phyloP scores from a whole-genome alignment of 2,113 vertebrate species.

The Amblyopsis rosae region DNA sequence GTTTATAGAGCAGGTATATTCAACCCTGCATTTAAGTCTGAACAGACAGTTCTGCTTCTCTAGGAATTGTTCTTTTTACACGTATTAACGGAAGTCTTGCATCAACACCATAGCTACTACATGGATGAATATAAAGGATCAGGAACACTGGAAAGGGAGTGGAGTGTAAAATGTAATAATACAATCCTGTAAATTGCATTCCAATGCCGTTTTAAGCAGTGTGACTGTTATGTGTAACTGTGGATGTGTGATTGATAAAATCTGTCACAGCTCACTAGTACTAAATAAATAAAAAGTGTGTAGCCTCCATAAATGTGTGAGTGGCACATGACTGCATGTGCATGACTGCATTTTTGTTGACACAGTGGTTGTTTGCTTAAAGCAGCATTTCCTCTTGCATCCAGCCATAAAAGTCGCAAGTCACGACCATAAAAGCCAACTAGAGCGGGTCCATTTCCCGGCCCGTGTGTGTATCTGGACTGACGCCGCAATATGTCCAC shows the following conservation, averaged over 20 bases:
- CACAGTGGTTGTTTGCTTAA: conserved; percentile 8
- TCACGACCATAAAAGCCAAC: conserved; percentile 20
- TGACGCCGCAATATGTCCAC: conserved; percentile 9
- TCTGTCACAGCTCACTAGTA: neutral
- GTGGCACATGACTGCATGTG: neutral
- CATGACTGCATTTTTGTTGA: conserved; percentile 3
- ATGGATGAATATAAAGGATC: too few species aligned
- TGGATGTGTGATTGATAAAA: neutral
- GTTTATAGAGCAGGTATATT: too few species aligned
- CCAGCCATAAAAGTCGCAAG: neutral
- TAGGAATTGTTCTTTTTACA: too few species aligned
- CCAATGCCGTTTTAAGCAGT: neutral
- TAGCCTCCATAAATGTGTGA: neutral
- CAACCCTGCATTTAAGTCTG: too few species aligned
- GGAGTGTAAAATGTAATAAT: too few species aligned
- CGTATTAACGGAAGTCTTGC: too few species aligned
- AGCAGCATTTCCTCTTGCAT: neutral
- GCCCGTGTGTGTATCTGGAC: neutral
- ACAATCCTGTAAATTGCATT: too few species aligned
- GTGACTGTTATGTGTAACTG: neutral
- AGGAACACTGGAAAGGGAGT: too few species aligned
- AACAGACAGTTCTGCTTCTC: too few species aligned
- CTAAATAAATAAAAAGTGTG: neutral
- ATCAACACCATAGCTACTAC: too few species aligned
- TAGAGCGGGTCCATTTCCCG: neutral